Evolutionary conservation across 2,113 vertebrate genomes (phyloP).

Genomic region (Vulpes ferrilata): DNA sequence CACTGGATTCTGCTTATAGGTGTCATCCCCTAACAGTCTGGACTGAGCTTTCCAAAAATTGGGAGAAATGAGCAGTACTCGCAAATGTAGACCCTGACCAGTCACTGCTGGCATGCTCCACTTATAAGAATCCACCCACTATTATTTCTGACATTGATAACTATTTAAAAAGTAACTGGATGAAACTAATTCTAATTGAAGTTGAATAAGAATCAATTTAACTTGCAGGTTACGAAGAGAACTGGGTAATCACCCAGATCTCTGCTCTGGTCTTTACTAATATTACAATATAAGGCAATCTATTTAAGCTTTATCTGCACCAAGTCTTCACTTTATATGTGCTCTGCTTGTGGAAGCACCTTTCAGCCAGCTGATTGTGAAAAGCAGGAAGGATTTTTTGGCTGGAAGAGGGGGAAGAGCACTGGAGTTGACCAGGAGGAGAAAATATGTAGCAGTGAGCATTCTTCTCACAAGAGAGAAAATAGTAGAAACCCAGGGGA

Average conservation of each 20-base stretch:
- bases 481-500: not conserved
- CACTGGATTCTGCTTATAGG: not conserved
- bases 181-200: conserved; percentile 11
- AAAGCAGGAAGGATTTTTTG: not conserved
- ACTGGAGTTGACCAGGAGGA: not conserved
- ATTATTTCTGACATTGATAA: not conserved
- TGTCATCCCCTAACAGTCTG: not conserved
- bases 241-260: not conserved
- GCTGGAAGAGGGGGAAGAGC: not conserved
- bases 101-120: not conserved
- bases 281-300: not conserved
- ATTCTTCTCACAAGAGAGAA: not conserved
- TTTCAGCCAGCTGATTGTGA: not conserved
- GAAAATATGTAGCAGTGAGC: not conserved
- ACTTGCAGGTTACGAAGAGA: not conserved
- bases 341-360: not conserved
- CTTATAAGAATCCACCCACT: not conserved
- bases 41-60: not conserved
- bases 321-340: not conserved
- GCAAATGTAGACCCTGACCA: not conserved
- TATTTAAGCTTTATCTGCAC: not conserved
- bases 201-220: not conserved
- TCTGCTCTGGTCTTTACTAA: not conserved
- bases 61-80: not conserved
- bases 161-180: not conserved